Evolutionary conservation across 2,888 invertebrate genomes (phyloP).

Genomic region (Drosophila neonasuta): DNA sequence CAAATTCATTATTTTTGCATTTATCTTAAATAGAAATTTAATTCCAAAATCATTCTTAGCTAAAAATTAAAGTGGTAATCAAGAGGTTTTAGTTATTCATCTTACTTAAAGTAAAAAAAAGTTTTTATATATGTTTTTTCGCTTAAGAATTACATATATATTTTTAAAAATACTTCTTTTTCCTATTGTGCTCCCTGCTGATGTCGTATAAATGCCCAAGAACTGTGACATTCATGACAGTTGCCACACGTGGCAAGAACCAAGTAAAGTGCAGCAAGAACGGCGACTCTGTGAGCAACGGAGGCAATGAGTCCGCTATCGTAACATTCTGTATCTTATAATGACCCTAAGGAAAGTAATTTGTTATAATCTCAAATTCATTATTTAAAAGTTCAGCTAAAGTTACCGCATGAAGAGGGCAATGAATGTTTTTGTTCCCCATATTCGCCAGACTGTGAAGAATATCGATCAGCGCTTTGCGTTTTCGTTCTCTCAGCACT

Average conservation of each 20-base stretch:
- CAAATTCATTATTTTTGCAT: no score
- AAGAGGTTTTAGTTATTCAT: no score
- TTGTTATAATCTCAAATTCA: neutral
- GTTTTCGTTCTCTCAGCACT: constrained; percentile 42
- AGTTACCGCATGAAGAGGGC: constrained; percentile 43
- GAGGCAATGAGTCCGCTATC: constrained; percentile 42
- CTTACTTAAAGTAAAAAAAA: no score
- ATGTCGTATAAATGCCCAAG: constrained; percentile 36
- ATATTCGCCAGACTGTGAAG: constrained; percentile 33
- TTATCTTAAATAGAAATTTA: no score
- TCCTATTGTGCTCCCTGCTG: constrained; percentile 41
- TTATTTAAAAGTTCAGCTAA: neutral
- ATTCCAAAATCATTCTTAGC: no score
- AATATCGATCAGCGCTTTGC: constrained; percentile 44
- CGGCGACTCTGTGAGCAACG: constrained; percentile 47
- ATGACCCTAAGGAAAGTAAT: constrained; percentile 30
- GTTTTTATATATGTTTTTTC: neutral
- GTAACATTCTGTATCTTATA: constrained; percentile 51
- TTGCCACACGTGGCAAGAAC: constrained; percentile 37
- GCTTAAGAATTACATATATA: neutral
- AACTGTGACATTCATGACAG: constrained; percentile 44
- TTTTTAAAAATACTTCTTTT: constrained; percentile 43
- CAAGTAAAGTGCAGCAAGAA: constrained; percentile 42
- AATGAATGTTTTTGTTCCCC: constrained; percentile 25
- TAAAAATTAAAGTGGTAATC: no score